A percentile compares a stretch with the other conserved stretches of the same genome.
Evolutionary conservation across 2,113 vertebrate genomes (phyloP).

Genomic region (Aegypius monachus): DNA sequence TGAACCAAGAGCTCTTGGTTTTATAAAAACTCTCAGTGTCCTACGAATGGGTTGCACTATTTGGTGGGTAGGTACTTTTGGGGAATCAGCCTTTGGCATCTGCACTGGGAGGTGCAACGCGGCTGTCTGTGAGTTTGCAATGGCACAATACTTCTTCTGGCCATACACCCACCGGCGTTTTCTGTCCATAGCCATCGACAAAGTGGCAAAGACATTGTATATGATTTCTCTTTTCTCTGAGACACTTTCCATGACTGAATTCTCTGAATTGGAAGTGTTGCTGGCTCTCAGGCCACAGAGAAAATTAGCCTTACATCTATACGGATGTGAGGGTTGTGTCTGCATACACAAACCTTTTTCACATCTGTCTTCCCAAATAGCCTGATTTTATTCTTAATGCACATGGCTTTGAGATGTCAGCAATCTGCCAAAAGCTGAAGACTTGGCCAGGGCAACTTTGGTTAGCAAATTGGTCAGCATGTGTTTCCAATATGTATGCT

Average conservation of each 20-base stretch:
- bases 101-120: background rate
- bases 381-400: background rate
- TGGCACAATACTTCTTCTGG: background rate
- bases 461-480: constrained; percentile 1
- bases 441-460: background rate
- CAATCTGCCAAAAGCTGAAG: background rate
- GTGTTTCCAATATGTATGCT: background rate
- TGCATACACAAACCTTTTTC: background rate
- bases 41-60: background rate
- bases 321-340: background rate
- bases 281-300: background rate
- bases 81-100: background rate
- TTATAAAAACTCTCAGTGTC: background rate
- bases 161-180: accelerated
- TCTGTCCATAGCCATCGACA: background rate
- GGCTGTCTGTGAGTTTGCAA: background rate
- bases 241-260: background rate
- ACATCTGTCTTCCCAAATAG: background rate
- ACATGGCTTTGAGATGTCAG: background rate
- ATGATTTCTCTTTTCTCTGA: background rate
- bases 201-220: background rate
- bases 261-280: background rate
- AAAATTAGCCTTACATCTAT: background rate
- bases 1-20: background rate
- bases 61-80: background rate